Conservation (phyloP, 2,888 invertebrate genomes). For the Neria commutata region DNA sequence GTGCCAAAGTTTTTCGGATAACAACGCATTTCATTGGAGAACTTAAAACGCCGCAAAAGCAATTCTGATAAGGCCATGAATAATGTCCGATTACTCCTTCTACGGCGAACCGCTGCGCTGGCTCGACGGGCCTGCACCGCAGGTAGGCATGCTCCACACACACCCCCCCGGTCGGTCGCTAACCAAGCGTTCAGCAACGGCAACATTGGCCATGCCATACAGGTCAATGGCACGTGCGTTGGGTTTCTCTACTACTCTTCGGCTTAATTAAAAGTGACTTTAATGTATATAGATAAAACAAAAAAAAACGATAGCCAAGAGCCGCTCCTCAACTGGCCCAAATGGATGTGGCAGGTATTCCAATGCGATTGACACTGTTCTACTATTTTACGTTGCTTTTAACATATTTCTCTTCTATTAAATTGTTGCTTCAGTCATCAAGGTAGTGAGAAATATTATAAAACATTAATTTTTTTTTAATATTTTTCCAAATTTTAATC, state of each 20-base stretch:
- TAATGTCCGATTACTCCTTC: slow-evolving; percentile 6
- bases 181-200: slow-evolving; percentile 5
- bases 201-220: too few relatives aligned
- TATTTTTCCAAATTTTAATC: too few relatives aligned
- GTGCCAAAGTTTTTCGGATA: slow-evolving; percentile 1
- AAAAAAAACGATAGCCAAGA: too few relatives aligned
- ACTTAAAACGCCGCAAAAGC: slow-evolving; percentile 12
- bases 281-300: slow-evolving; percentile 17
- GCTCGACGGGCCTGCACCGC: background rate
- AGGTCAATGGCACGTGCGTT: slow-evolving; percentile 1
- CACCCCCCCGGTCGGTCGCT: background rate
- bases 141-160: background rate
- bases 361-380: too few relatives aligned
- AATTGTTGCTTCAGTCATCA: too few relatives aligned
- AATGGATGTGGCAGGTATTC: too few relatives aligned
- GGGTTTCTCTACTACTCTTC: slow-evolving; percentile 3
- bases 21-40: background rate
- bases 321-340: too few relatives aligned
- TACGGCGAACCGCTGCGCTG: background rate
- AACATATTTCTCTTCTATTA: too few relatives aligned
- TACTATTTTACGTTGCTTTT: too few relatives aligned
- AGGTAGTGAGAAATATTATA: too few relatives aligned
- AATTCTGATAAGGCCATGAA: slow-evolving; percentile 14
- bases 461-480: too few relatives aligned
- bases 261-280: slow-evolving; percentile 17